Base-by-base conservation (phyloP, 1,140 invertebrate species). In the Harpegnathos saltator region DNA sequence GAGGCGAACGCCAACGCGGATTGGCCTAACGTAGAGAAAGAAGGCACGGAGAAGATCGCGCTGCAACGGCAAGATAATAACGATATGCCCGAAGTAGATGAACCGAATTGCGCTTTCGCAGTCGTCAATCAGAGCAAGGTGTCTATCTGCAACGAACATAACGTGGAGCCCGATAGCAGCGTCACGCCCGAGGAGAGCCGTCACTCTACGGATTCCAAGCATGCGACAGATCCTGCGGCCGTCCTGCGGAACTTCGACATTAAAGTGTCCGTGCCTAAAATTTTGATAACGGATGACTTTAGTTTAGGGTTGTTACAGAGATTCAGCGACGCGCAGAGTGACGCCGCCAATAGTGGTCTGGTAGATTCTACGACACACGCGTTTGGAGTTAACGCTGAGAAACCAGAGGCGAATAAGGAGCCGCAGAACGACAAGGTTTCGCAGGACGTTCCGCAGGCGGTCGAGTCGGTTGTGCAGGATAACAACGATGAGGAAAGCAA, bases 1-100 rank as follows among this genome's bases (percentile, higher is more conserved):
- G 75, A 80, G 26, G 75, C 75, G 9, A 78, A 78, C 22, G 75
- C 75, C 5, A 80, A 80, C 29, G 56, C 75, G 9, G 75, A 80
- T 14, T 80, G 75, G 75, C 65, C 75, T 0, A 71, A 5, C 3
- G 19, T 22, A 52, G 65, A 69, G 9, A 71, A 80, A 7, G 52
- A 80, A 15, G 22, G 48, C 9, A 2, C 29, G 11, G 52, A 58
- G 9, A 52, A 69, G 24, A 1, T 29, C 9, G 22, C 29, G 26
- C 22, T 7, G 11, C 75, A 29, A 44, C 38, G 38, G 14, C 75
- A 71, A 5, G 52, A 78, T 14, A 78, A 29, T 15, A 69, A 71
- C n/a, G 65, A 78, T 1, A 48, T 14, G 17, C 17, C 48, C 3
- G 48, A 22, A 1, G 22, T 29, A 11, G 59, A 72, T 15, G 62